phyloP scores from a whole-genome alignment of 2,113 vertebrate species.

The Thalassoma bifasciatum region DNA sequence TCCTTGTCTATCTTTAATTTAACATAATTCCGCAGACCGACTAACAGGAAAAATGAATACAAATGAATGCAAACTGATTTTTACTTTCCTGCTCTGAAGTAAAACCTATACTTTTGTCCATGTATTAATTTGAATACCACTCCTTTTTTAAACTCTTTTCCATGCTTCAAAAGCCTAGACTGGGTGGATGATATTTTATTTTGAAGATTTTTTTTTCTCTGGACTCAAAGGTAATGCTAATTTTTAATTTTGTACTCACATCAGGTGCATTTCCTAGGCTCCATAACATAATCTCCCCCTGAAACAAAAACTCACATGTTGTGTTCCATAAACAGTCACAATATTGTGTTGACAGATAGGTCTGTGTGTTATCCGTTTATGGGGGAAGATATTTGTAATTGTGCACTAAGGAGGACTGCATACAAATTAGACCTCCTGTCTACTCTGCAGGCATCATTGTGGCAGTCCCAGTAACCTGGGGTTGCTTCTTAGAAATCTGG shows the following conservation, averaged over 20 bases:
- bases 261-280: not conserved
- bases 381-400: not conserved
- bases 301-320: not conserved
- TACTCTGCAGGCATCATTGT: constrained; percentile 36
- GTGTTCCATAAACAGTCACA: not conserved
- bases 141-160: not conserved
- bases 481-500: constrained; percentile 70
- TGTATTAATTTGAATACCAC: too few species aligned
- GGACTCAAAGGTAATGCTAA: too few species aligned
- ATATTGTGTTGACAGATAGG: not conserved
- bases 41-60: too few species aligned
- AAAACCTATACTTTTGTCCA: too few species aligned
- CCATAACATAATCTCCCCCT: too few species aligned
- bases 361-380: constrained; percentile 5
- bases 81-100: too few species aligned
- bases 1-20: too few species aligned
- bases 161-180: not conserved
- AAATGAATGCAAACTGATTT: too few species aligned
- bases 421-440: constrained; percentile 9
- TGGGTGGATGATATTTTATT: too few species aligned
- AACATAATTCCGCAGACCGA: too few species aligned
- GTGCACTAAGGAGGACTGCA: not conserved
- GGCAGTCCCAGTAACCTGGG: constrained; percentile 54
- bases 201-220: too few species aligned
- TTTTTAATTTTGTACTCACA: too few species aligned